Conservation (phyloP, 2,113 vertebrate genomes). For the Elephas maximus region DNA sequence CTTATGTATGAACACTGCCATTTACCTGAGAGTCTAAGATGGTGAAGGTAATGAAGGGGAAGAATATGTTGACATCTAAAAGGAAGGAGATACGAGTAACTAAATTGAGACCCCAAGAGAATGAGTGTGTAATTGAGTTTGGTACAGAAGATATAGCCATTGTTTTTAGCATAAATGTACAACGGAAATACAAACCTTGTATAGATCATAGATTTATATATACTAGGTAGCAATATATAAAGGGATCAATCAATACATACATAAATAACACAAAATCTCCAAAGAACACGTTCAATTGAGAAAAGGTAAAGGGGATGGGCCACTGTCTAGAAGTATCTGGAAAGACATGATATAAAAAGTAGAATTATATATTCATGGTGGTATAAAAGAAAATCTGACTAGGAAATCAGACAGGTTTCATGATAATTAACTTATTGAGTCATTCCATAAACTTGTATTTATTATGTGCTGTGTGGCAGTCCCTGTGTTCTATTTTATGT, state of each 20-base stretch:
- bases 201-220: background rate
- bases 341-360: background rate
- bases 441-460: background rate
- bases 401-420: background rate
- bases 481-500: background rate
- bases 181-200: background rate
- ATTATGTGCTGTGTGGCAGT: background rate
- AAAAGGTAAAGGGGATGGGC: background rate
- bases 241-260: background rate
- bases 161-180: background rate
- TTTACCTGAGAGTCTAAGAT: background rate
- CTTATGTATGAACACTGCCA: background rate
- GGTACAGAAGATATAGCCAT: background rate
- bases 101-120: background rate
- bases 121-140: background rate
- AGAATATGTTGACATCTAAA: background rate
- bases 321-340: background rate
- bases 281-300: background rate
- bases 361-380: background rate
- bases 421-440: background rate
- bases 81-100: background rate
- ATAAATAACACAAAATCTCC: background rate
- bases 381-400: background rate
- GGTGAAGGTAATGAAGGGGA: background rate
- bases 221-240: background rate